Evolutionary conservation across 2,888 invertebrate species (phyloP), one percentile per base, ranked within the genome.

Genomic region (Oligia fasciuncula): DNA sequence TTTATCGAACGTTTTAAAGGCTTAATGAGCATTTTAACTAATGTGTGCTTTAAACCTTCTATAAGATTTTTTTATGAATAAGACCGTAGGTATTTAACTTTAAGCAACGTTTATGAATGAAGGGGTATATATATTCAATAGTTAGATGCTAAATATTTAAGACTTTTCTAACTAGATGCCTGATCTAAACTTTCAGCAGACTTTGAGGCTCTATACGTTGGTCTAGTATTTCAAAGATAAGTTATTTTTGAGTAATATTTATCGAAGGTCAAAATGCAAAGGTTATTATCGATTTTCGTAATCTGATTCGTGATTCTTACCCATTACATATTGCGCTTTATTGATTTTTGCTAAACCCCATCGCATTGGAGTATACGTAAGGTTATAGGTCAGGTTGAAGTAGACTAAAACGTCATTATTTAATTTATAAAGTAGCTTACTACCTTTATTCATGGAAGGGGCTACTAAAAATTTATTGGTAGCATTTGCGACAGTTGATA

Each of bases 381-480:
- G 9, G 57, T 23, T 23, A 9, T 57, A 57, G 23, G 40, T 40
- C 3, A 40, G 57, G 62, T 76, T 51, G 51, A 35, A 71, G 19
- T 69, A 74, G 23, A 40, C 6, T 23, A 57, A 54, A 67, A 76
- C 23, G 23, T 60, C 4, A 13, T 62, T 62, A 57, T 43, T 67
- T 68, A 8, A 5, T 63, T 70, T 51, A 1, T 40, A 29, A 63
- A 73, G 14, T 71, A 67, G 46, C 23, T 40, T 35, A 46, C 11
- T 60, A 51, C n/a, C 4, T 57, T 9, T 72, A n/a, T 63, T 60
- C 14, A 63, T 23, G 80, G 80, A 80, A 76, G 62, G 51, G 51
- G n/a, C 76, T 71, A 84, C 73, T 76, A 76, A 84, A 84, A 49
- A 71, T 80, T 84, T 84, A 85, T 85, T 77, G 74, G 75, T 43